Conservation (phyloP, 2,888 invertebrate genomes). For the Agapetus fuscipes region DNA sequence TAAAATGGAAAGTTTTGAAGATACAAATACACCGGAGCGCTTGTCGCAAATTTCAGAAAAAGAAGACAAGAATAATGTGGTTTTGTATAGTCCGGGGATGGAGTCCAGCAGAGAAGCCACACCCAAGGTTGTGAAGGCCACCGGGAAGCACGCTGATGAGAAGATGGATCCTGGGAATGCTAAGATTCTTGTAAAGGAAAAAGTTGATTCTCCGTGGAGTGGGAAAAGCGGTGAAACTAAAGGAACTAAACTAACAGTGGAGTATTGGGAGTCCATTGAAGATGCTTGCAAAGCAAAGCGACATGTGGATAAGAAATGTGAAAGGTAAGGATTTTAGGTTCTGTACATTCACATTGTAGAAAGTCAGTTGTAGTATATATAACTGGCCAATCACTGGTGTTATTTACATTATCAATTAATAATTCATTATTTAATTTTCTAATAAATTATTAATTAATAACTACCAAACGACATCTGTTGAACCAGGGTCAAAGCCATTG, state of each 20-base stretch:
- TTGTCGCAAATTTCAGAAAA: not conserved
- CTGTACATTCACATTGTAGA: not conserved
- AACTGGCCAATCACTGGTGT: no score
- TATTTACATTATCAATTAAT: no score
- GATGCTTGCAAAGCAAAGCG: slow-evolving; percentile 41
- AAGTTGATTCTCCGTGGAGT: not conserved
- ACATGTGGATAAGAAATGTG: slow-evolving; percentile 40
- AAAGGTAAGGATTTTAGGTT: slow-evolving; percentile 37
- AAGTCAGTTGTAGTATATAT: no score
- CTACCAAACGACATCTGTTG: no score
- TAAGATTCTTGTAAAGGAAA: not conserved
- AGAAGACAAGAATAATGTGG: not conserved
- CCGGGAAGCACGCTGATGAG: not conserved
- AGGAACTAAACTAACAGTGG: no score
- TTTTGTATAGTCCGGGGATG: slow-evolving; percentile 16
- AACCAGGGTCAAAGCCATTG: no score
- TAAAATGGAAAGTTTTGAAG: no score
- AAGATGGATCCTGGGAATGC: not conserved
- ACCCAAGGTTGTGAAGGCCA: slow-evolving; percentile 2
- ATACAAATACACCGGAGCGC: not conserved
- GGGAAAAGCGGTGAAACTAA: no score
- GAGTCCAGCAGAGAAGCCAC: slow-evolving; percentile 14
- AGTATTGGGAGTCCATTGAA: slow-evolving; percentile 37
- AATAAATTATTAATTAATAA: no score
- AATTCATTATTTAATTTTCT: no score